These are phyloP conservation scores for Orthosia gothica DNA, from an alignment of 2,888 invertebrate genomes.

Conservation along the genomic window DNA sequence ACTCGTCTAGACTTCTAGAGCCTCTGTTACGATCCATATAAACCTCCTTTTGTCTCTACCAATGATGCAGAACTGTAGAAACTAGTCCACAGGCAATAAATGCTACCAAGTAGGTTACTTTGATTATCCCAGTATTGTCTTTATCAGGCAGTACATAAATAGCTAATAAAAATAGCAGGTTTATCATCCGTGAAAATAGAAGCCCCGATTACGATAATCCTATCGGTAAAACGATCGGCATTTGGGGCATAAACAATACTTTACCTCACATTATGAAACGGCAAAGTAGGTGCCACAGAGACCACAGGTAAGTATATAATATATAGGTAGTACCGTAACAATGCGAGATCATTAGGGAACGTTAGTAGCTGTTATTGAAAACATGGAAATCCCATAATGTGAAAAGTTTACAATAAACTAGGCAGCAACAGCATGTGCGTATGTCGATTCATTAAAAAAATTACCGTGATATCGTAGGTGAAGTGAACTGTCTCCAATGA, in stretches of 20 bases:
- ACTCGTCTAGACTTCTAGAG: too few relatives aligned
- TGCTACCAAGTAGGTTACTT: background rate
- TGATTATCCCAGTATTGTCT: conserved; percentile 14
- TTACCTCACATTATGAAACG: conserved; percentile 38
- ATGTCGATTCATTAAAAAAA: too few relatives aligned
- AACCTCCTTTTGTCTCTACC: background rate
- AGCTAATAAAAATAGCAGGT: conserved; percentile 22
- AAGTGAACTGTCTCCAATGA: too few relatives aligned
- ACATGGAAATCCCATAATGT: conserved; percentile 32
- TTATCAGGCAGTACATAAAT: background rate
- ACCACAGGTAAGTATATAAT: background rate
- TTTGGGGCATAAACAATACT: conserved; percentile 25
- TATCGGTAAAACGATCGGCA: conserved; percentile 10
- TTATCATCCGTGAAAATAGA: conserved; percentile 27
- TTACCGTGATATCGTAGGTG: too few relatives aligned
- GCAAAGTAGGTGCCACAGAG: conserved; percentile 5
- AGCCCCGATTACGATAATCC: conserved; percentile 8
- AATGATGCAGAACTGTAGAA: background rate
- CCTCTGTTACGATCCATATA: too few relatives aligned
- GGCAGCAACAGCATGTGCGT: background rate
- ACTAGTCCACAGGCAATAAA: background rate
- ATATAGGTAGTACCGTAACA: conserved; percentile 22
- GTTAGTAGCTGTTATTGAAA: conserved; percentile 12
- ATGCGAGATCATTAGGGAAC: conserved; percentile 28
- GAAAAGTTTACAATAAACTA: conserved; percentile 5